Percentiles rank a stretch among this genome's conserved stretches.
Conservation (phyloP, 2,797 vertebrate species). For the Zalophus californianus region DNA sequence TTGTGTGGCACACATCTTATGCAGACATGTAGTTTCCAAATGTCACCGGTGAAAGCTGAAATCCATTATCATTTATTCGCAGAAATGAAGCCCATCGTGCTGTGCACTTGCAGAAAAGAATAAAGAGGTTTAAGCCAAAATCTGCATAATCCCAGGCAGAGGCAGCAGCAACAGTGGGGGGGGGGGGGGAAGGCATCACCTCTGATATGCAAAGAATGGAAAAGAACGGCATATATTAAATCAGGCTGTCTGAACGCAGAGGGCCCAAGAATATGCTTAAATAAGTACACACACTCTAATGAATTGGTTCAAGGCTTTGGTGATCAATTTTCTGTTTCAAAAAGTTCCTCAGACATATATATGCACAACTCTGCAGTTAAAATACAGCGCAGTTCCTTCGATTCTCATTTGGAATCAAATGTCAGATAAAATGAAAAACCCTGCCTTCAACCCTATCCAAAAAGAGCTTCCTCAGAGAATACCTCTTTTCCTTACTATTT, state of each 20-base stretch:
- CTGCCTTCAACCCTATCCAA: not conserved
- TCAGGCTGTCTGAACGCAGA: not conserved
- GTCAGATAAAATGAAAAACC: not conserved
- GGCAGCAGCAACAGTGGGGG: not conserved
- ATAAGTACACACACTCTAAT: not conserved
- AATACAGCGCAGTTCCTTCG: not conserved
- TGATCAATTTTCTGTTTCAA: not conserved
- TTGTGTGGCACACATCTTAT: slow-evolving; percentile 18
- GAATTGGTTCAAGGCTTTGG: not conserved
- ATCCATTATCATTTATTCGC: slow-evolving; percentile 56
- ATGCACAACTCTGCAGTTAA: not conserved
- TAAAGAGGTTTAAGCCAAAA: slow-evolving; percentile 68
- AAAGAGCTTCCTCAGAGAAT: not conserved
- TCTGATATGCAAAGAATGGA: slow-evolving; percentile 5
- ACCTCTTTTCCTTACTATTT: not conserved
- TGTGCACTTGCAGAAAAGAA: slow-evolving; percentile 62
- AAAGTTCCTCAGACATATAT: not conserved
- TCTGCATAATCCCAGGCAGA: slow-evolving; percentile 73
- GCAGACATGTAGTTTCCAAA: slow-evolving; percentile 53
- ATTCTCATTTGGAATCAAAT: slow-evolving; percentile 46
- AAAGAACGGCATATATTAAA: not conserved
- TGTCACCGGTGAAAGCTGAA: slow-evolving; percentile 61
- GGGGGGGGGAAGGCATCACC: not conserved
- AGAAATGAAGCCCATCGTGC: slow-evolving; percentile 63
- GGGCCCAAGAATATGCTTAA: not conserved